Evolutionary conservation across 2,888 invertebrate genomes (phyloP), one percentile per base, ranked within the genome.

Genomic region (Cantharis rustica): DNA sequence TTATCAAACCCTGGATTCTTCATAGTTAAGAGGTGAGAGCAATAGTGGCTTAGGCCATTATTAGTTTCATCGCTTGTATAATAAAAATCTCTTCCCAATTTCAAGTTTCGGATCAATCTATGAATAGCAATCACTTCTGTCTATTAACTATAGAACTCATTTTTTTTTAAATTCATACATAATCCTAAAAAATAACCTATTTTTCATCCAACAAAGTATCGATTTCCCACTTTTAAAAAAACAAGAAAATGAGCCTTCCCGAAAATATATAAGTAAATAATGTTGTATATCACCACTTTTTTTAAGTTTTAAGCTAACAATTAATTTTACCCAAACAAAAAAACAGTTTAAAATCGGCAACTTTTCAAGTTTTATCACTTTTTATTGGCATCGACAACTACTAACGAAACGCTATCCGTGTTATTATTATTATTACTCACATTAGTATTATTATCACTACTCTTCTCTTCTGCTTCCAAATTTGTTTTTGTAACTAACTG

Each of bases 361-460:
- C 23, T 66, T 20, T n/a, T 20, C 17, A 66, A 23, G 17, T 23
- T 17, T 70, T 70, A 31, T 70, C 70, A 69, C 63, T 69, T 69
- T 27, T 75, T 75, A 16, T 71, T 74, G 23, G 70, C 69, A 68
- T 75, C 80, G 16, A 47, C 47, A n/a, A 69, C 72, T 63, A 79
- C 47, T 72, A 74, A 75, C 68, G 75, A 68, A 64, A 74, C 69
- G 72, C 79, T 81, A 66, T 79, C 77, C 16, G 75, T 72, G 62
- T 75, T 79, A 74, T 78, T 78, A 66, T 78, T 78, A 69, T 79
- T 80, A 75, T 78, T 77, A 77, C 73, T 75, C 68, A 76, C 69
- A 69, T 73, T 72, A 47, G 47, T 47, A 72, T 80, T 77, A 71
- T 69, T 71, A 74, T 68, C 76, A 69, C 71, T 70, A 64, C 70